Base-by-base conservation (phyloP, 1,140 invertebrate genomes). In the Drosophila santomea region DNA sequence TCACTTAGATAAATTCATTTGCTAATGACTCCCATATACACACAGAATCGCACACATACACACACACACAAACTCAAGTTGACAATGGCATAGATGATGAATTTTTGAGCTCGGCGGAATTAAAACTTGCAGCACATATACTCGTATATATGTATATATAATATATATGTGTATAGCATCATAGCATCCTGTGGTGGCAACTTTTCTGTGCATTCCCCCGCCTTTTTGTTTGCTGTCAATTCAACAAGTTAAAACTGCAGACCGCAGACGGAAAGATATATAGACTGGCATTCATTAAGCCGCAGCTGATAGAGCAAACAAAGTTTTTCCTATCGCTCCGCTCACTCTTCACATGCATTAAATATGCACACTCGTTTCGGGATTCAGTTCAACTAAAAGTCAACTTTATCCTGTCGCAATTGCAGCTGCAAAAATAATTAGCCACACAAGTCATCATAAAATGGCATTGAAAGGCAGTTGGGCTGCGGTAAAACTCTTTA, bases 111-210 rank as follows among this genome's bases (percentile, higher is more conserved):
- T 20, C 43, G 35, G 4, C 51, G 15, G 45, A 64, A 74, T 69
- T 71, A 85, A 90, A 78, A 78, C 68, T 81, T 80, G 73, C 68
- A 68, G 58, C 57, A 74, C 72, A 74, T 78, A 35, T 25, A 39
- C 7, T 20, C 20, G 20, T 7, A 15, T 41, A n/a, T 41, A 41
- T 41, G 28, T 28, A 7, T n/a, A 7, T n/a, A 39, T 20, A 45
- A 45, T 44, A 4, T 20, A 12, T 20, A 1, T 1, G 12, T 12
- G 2, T 20, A 3, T 8, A 12, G 20, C 17, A 23, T 11, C 12
- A 3, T 8, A 12, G 20, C 17, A 23, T 11, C 12, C 44, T 88
- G 62, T 36, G 54, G 62, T 39, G 63, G 39, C 55, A 67, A 74
- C 61, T 60, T 73, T 77, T 90, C 73, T 54, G 17, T 39, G 15